Conservation (phyloP, 2,888 invertebrate species). For the Caenorhabditis sinica region DNA sequence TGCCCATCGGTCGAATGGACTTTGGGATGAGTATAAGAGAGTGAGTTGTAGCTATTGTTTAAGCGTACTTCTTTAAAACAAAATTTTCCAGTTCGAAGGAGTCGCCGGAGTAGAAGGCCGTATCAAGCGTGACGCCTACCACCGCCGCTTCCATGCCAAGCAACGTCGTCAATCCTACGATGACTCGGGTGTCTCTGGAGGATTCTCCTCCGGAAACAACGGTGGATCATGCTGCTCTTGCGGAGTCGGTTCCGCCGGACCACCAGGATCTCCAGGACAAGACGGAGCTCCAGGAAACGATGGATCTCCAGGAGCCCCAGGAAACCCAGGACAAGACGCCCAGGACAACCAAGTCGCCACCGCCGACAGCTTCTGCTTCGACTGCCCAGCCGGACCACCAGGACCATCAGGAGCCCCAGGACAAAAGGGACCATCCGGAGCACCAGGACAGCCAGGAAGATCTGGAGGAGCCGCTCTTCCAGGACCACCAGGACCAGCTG, state of each 20-base stretch:
- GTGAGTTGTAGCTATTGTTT: no score
- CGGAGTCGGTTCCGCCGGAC: conserved; percentile 64
- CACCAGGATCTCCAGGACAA: conserved; percentile 63
- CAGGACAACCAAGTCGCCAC: conserved; percentile 44
- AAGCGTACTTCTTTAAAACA: no score
- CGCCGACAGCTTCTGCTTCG: conserved; percentile 72
- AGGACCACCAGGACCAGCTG: conserved; percentile 73
- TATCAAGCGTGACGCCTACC: conserved; percentile 70
- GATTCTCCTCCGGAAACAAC: conserved; percentile 13
- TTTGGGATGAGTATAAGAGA: conserved; percentile 74
- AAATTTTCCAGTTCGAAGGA: conserved; percentile 65
- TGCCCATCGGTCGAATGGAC: conserved; percentile 71
- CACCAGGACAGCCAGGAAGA: conserved; percentile 69
- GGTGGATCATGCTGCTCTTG: conserved; percentile 64
- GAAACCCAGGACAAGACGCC: conserved; percentile 69
- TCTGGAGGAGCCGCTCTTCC: conserved; percentile 71
- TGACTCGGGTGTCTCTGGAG: conserved; percentile 18
- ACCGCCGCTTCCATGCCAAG: conserved; percentile 52
- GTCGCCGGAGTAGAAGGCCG: conserved; percentile 67
- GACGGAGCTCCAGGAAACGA: conserved; percentile 70
- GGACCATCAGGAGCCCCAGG: conserved; percentile 74
- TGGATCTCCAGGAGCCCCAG: conserved; percentile 70
- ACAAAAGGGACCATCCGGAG: conserved; percentile 73
- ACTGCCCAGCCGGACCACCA: conserved; percentile 77
- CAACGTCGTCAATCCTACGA: conserved; percentile 48